Evolutionary conservation across 1,140 invertebrate genomes (phyloP).

Genomic region (Cecropterus lyciades): DNA sequence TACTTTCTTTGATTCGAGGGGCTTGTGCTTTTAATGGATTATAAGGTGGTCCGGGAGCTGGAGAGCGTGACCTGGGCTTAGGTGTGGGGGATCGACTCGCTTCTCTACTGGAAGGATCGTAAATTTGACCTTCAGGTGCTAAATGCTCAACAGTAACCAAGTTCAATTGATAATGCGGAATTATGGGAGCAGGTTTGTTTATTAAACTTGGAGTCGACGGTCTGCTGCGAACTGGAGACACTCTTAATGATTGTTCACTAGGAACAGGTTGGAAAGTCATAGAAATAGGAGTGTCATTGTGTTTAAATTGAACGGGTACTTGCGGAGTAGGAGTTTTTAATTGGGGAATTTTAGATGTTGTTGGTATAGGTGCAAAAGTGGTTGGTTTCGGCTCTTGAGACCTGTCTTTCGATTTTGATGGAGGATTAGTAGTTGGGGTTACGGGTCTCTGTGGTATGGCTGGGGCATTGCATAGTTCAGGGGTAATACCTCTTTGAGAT

Average conservation of each 20-base stretch:
- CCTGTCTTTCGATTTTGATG: slow-evolving; percentile 42
- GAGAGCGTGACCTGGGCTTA: slow-evolving; percentile 82
- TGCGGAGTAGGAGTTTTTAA: slow-evolving; percentile 50
- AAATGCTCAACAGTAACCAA: slow-evolving; percentile 85
- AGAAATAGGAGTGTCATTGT: slow-evolving; percentile 68
- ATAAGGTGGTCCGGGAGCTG: slow-evolving; percentile 85
- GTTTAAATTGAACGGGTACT: slow-evolving; percentile 46
- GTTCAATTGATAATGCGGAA: slow-evolving; percentile 88
- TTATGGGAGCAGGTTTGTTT: slow-evolving; percentile 87
- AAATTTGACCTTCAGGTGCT: slow-evolving; percentile 83
- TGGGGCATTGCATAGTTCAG: slow-evolving; percentile 30
- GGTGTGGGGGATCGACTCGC: slow-evolving; percentile 86
- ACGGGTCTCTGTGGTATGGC: slow-evolving; percentile 49
- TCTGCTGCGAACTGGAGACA: slow-evolving; percentile 77
- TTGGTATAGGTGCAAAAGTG: slow-evolving; percentile 24
- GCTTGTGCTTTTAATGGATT: slow-evolving; percentile 85
- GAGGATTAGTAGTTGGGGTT: slow-evolving; percentile 60
- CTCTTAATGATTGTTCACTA: slow-evolving; percentile 79
- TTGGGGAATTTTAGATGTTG: slow-evolving; percentile 44
- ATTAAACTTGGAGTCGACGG: slow-evolving; percentile 86
- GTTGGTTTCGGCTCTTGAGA: slow-evolving; percentile 50
- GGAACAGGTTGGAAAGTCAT: slow-evolving; percentile 86
- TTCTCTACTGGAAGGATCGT: slow-evolving; percentile 84
- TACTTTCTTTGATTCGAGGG: slow-evolving; percentile 82
- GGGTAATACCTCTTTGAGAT: slow-evolving; percentile 61